Conservation (phyloP, 2,888 invertebrate species). For the Saturnia japonica region DNA sequence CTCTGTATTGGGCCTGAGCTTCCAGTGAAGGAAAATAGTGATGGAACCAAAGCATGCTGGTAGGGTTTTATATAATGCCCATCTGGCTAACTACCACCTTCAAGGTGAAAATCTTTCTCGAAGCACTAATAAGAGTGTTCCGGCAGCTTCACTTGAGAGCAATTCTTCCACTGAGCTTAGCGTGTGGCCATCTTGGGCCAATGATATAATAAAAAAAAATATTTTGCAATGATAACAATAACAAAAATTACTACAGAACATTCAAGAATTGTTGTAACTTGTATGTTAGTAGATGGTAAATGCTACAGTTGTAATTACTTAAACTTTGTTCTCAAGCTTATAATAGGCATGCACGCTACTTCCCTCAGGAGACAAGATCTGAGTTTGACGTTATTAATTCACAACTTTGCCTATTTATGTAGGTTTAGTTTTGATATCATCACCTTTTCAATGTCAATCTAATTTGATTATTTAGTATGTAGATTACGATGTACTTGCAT, state of each 20-base stretch:
- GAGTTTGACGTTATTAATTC: constrained; percentile 66
- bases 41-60: no score
- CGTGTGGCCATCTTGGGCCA: no score
- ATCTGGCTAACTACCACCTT: no score
- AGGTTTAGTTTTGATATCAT: constrained; percentile 57
- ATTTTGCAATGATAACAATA: neutral
- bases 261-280: neutral
- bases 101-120: no score
- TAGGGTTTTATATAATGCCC: no score
- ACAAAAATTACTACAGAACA: neutral
- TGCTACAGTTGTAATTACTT: constrained; percentile 75
- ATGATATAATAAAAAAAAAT: no score
- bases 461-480: neutral
- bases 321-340: constrained; percentile 74
- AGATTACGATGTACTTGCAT: neutral
- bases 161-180: no score
- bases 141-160: no score
- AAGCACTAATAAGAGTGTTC: no score
- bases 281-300: constrained; percentile 29
- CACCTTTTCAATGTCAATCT: constrained; percentile 40
- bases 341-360: constrained; percentile 60
- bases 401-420: constrained; percentile 59
- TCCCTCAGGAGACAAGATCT: constrained; percentile 64
- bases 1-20: no score
- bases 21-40: no score